Conservation (phyloP, 1,140 invertebrate genomes). For the Tetragonula clypearis region DNA sequence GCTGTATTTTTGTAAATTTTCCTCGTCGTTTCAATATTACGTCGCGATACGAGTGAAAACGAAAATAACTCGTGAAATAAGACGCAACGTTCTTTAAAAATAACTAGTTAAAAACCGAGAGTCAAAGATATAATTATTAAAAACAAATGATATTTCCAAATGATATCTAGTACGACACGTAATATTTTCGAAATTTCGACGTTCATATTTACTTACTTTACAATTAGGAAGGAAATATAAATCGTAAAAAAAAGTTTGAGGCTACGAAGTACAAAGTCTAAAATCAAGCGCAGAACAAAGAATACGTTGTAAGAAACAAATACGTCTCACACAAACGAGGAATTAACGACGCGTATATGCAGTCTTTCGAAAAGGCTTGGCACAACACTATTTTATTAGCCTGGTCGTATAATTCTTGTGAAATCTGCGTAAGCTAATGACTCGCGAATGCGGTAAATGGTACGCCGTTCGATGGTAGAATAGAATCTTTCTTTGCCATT, state of each 20-base stretch:
- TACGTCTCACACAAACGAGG: not conserved
- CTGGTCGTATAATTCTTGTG: slow-evolving; percentile 7
- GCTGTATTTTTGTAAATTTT: too few relatives aligned
- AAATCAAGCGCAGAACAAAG: not conserved
- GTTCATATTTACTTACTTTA: too few relatives aligned
- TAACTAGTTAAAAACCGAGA: too few relatives aligned
- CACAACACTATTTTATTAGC: slow-evolving; percentile 13
- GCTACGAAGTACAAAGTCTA: not conserved
- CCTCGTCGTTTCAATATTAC: too few relatives aligned
- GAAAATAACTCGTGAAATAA: too few relatives aligned
- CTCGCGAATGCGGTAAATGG: slow-evolving; percentile 1
- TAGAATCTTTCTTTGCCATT: not conserved
- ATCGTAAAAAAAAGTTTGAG: not conserved
- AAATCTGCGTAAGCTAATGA: slow-evolving; percentile 14
- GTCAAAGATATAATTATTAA: too few relatives aligned
- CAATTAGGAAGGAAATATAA: too few relatives aligned
- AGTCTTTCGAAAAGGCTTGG: not conserved
- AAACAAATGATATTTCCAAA: too few relatives aligned
- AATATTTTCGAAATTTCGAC: too few relatives aligned
- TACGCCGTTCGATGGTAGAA: not conserved
- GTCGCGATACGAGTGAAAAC: too few relatives aligned
- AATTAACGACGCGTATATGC: not conserved
- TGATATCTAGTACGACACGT: too few relatives aligned
- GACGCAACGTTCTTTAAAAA: too few relatives aligned
- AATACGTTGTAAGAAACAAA: slow-evolving; percentile 8